phyloP scores from a whole-genome alignment of 2,888 invertebrate species.

The Silvanus unidentatus region DNA sequence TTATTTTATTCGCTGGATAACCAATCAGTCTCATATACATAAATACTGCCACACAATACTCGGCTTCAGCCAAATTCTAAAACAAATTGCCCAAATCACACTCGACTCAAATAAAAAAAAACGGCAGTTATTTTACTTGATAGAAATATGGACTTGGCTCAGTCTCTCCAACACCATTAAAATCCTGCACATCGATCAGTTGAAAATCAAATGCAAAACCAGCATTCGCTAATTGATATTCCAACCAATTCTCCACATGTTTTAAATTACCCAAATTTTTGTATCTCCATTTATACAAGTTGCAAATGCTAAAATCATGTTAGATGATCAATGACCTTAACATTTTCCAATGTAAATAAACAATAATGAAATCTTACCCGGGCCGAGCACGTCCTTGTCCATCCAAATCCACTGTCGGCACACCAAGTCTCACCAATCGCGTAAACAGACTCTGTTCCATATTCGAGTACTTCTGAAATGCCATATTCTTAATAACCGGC shows the following conservation, averaged over 20 bases:
- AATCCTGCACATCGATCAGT: conserved; percentile 92
- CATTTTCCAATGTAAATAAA: not conserved
- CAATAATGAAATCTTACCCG: conserved; percentile 47
- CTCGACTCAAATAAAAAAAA: not conserved
- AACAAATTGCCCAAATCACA: conserved; percentile 7
- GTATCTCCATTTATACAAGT: conserved; percentile 94
- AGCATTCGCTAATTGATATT: conserved; percentile 86
- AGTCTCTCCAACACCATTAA: conserved; percentile 93
- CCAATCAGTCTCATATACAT: conserved; percentile 98
- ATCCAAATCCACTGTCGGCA: conserved; percentile 95
- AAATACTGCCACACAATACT: conserved; percentile 94
- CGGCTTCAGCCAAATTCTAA: conserved; percentile 79
- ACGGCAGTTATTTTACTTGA: conserved; percentile 57
- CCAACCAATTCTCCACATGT: conserved; percentile 77
- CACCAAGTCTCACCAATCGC: conserved; percentile 89
- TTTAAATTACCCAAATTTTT: conserved; percentile 89
- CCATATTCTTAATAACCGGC: conserved; percentile 99
- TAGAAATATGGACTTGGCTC: conserved; percentile 99
- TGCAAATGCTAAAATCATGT: conserved; percentile 65
- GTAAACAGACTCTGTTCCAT: conserved; percentile 99
- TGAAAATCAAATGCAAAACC: conserved; percentile 93
- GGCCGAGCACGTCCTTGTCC: conserved; percentile 94
- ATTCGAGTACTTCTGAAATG: conserved; percentile 99
- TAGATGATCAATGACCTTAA: not conserved
- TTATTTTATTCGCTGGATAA: conserved; percentile 94